Percentiles rank a stretch among this genome's conserved stretches.
These are phyloP conservation scores for Myiotriccus ornatus DNA, from an alignment of 2,797 vertebrate genomes.

Conservation along the genomic window DNA sequence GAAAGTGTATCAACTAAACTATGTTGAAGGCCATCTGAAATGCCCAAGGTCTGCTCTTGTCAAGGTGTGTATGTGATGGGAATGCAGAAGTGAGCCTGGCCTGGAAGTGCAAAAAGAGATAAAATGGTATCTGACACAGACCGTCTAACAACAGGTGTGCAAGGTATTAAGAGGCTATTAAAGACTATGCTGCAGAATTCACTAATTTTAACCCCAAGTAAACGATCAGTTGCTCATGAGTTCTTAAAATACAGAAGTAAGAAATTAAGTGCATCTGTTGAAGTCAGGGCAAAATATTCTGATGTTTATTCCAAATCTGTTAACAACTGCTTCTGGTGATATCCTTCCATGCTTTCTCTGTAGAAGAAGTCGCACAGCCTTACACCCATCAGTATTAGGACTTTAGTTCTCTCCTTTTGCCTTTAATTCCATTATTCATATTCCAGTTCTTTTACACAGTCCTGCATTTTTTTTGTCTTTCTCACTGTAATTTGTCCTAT, in stretches of 20 bases:
- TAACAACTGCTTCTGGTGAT: not conserved
- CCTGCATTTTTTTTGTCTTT: not conserved
- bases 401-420: not conserved
- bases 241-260: not conserved
- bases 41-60: not conserved
- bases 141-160: not conserved
- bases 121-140: not conserved
- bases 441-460: not conserved
- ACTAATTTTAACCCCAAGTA: not conserved
- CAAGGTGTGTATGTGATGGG: not conserved
- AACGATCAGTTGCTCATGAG: not conserved
- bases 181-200: not conserved
- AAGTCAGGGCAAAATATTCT: not conserved
- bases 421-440: not conserved
- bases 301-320: not conserved
- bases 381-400: not conserved
- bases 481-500: not conserved
- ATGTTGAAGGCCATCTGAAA: not conserved
- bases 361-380: not conserved
- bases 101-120: not conserved
- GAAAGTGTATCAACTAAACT: not conserved
- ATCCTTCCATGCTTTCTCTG: not conserved
- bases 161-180: not conserved
- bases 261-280: not conserved
- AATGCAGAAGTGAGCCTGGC: not conserved